A percentile compares a stretch with the other conserved stretches of the same genome.
These are phyloP conservation scores for Orcinus orca DNA, from an alignment of 2,113 vertebrate species.

Conservation along the genomic window DNA sequence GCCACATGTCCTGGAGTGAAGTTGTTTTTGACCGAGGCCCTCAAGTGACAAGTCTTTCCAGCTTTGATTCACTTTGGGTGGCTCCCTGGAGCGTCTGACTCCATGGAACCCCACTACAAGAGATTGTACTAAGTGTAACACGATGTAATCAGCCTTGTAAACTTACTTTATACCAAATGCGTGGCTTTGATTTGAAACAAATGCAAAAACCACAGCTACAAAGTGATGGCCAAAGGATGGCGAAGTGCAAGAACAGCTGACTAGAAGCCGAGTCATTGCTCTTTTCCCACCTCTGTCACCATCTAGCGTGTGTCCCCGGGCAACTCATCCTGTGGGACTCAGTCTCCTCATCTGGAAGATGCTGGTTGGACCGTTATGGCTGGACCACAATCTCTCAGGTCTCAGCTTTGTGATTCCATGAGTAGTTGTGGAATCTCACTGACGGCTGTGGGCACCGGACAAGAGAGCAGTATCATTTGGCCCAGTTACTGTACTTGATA, in stretches of 20 bases:
- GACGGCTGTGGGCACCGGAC: neutral
- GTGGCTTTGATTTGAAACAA: constrained; percentile 44
- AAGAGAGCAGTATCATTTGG: neutral
- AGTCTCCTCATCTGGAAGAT: neutral
- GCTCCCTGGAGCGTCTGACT: neutral
- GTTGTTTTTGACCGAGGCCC: neutral
- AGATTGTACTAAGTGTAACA: neutral
- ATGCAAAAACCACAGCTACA: neutral
- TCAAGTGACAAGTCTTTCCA: neutral
- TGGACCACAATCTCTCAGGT: neutral
- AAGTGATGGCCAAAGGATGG: neutral
- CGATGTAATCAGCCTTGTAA: neutral
- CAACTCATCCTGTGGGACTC: neutral
- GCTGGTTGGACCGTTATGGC: neutral
- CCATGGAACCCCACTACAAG: neutral
- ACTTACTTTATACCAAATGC: neutral
- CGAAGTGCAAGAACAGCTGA: fast-evolving
- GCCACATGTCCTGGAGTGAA: neutral
- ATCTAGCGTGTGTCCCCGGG: neutral
- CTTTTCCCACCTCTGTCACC: no score
- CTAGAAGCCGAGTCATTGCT: neutral
- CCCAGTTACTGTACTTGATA: neutral
- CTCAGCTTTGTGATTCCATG: neutral
- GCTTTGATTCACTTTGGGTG: neutral
- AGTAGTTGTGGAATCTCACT: fast-evolving